Percentiles rank a stretch among this genome's conserved stretches.
These are phyloP conservation scores for Enteromius argenteus DNA, from an alignment of 2,797 vertebrate species.

Conservation along the genomic window DNA sequence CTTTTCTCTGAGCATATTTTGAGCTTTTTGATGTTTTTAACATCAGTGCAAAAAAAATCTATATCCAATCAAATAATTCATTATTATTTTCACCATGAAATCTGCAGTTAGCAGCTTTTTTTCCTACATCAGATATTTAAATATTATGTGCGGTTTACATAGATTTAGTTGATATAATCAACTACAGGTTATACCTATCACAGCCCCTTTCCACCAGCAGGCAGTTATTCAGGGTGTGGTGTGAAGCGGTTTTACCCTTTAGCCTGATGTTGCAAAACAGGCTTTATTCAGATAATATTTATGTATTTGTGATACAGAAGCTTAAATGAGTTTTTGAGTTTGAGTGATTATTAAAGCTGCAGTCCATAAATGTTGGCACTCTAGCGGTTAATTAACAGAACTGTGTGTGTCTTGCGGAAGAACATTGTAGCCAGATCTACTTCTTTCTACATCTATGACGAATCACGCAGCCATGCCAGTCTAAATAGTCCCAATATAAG, in stretches of 20 bases:
- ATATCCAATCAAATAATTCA: neutral
- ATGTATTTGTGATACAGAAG: neutral
- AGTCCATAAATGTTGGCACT: too few species aligned
- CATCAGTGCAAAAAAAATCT: neutral
- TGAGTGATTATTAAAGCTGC: neutral
- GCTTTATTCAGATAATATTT: neutral
- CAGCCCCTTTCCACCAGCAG: neutral
- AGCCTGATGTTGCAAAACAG: neutral
- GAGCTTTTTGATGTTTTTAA: neutral
- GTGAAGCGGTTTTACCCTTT: neutral
- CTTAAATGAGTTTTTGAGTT: neutral
- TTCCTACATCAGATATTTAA: neutral
- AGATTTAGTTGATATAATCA: neutral
- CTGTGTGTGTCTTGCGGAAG: too few species aligned
- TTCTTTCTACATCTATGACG: too few species aligned
- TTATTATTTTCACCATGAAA: neutral
- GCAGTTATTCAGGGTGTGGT: neutral
- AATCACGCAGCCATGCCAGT: too few species aligned
- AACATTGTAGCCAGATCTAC: too few species aligned
- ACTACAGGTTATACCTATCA: neutral
- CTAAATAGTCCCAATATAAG: too few species aligned
- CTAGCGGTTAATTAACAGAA: too few species aligned
- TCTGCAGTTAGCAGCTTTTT: neutral
- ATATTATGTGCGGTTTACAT: neutral
- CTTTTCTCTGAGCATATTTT: slow-evolving; percentile 44